phyloP scores from a whole-genome alignment of 1,140 invertebrate genomes.

The Venturia canescens region DNA sequence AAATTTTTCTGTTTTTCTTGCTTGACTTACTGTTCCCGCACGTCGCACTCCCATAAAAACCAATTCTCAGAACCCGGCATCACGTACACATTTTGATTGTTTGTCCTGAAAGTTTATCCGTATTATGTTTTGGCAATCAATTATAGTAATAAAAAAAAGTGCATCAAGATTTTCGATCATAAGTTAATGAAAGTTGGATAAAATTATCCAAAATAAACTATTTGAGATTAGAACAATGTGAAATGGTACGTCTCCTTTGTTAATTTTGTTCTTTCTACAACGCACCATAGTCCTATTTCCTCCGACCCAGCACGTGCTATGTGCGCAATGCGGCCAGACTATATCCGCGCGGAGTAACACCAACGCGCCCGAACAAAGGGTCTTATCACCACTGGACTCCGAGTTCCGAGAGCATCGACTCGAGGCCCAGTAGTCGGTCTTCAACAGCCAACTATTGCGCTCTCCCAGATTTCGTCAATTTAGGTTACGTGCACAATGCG shows the following conservation, averaged over 20 bases:
- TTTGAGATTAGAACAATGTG: not conserved
- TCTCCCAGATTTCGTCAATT: conserved; percentile 19
- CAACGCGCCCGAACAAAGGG: too few relatives aligned
- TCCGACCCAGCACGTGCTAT: conserved; percentile 7
- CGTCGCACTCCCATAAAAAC: not conserved
- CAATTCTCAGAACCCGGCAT: not conserved
- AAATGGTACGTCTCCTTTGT: conserved; percentile 6
- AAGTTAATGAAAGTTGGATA: not conserved
- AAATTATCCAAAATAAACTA: conserved; percentile 8
- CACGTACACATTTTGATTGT: not conserved
- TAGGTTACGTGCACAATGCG: conserved; percentile 12
- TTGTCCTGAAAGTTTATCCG: not conserved
- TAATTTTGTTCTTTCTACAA: conserved; percentile 12
- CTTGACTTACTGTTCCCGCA: too few relatives aligned
- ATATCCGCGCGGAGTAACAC: too few relatives aligned
- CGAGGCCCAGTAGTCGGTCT: conserved; percentile 19
- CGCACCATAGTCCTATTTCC: conserved; percentile 11
- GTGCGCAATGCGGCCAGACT: too few relatives aligned
- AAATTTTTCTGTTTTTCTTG: too few relatives aligned
- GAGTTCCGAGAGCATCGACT: too few relatives aligned
- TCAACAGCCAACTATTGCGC: conserved; percentile 5
- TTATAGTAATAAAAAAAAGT: conserved; percentile 4
- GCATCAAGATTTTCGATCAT: conserved; percentile 11
- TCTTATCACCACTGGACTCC: too few relatives aligned
- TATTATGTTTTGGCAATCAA: conserved; percentile 1